These are phyloP conservation scores for Vulpes lagopus DNA, from an alignment of 2,113 vertebrate genomes.

Conservation along the genomic window DNA sequence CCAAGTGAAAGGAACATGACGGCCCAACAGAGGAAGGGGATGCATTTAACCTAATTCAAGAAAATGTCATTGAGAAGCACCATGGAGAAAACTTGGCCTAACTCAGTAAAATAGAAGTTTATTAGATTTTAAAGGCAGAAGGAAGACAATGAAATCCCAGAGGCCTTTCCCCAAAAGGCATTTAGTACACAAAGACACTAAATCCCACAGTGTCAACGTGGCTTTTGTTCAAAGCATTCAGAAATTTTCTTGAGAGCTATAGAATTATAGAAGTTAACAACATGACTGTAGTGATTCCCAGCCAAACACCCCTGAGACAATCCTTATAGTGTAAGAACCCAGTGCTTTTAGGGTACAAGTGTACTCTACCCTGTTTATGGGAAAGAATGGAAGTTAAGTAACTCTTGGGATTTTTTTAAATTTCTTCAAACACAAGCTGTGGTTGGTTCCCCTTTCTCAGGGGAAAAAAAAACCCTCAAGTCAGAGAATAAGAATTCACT, in stretches of 20 bases:
- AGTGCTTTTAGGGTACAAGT: not conserved
- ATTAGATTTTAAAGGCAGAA: constrained; percentile 65
- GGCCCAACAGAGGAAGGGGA: not conserved
- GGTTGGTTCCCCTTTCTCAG: not conserved
- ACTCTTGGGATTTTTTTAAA: not conserved
- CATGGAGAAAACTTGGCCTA: constrained; percentile 1
- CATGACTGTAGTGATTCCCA: not conserved
- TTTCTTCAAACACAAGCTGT: not conserved
- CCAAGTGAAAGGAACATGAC: not conserved
- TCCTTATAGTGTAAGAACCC: not conserved
- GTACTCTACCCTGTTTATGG: not conserved
- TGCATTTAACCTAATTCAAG: constrained; percentile 23
- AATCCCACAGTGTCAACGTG: not conserved
- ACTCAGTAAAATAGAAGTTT: constrained; percentile 21
- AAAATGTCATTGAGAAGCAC: constrained; percentile 50
- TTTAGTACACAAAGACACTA: not conserved
- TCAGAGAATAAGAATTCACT: not conserved
- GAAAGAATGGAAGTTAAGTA: not conserved
- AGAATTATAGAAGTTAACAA: constrained; percentile 65
- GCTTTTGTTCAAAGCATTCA: constrained; percentile 46
- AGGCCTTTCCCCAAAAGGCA: not conserved
- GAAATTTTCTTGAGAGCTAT: constrained; percentile 41
- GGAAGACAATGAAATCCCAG: constrained; percentile 42
- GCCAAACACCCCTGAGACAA: constrained; percentile 17
- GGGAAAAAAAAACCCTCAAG: not conserved